phyloP scores from a whole-genome alignment of 2,888 invertebrate species.

The Branchellion lobata region DNA sequence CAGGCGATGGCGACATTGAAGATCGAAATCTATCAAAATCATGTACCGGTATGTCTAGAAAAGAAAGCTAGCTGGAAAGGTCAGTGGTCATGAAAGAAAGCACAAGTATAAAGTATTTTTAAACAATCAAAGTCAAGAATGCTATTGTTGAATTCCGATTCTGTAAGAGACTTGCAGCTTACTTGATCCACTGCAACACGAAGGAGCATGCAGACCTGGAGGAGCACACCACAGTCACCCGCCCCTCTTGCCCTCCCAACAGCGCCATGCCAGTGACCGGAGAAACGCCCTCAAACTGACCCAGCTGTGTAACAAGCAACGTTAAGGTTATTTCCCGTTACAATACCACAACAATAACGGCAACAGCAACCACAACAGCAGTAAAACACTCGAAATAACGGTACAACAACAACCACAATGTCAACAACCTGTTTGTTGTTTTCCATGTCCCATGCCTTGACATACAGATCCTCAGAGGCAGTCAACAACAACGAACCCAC shows the following conservation, averaged over 20 bases:
- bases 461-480: background rate
- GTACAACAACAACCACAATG: background rate
- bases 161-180: too few relatives aligned
- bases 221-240: background rate
- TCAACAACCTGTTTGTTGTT: conserved; percentile 8
- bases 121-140: too few relatives aligned
- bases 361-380: too few relatives aligned
- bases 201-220: background rate
- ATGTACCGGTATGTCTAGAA: too few relatives aligned
- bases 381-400: too few relatives aligned
- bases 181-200: background rate
- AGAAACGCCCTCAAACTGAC: background rate
- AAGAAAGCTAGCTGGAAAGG: too few relatives aligned
- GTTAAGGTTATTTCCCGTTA: background rate
- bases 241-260: background rate
- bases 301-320: background rate
- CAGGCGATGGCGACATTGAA: too few relatives aligned
- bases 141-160: too few relatives aligned
- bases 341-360: background rate
- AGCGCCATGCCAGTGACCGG: background rate
- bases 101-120: too few relatives aligned
- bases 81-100: too few relatives aligned
- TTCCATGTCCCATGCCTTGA: background rate
- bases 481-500: background rate
- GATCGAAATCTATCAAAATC: too few relatives aligned